Evolutionary conservation across 2,888 invertebrate genomes (phyloP).

Genomic region (Boloria selene): DNA sequence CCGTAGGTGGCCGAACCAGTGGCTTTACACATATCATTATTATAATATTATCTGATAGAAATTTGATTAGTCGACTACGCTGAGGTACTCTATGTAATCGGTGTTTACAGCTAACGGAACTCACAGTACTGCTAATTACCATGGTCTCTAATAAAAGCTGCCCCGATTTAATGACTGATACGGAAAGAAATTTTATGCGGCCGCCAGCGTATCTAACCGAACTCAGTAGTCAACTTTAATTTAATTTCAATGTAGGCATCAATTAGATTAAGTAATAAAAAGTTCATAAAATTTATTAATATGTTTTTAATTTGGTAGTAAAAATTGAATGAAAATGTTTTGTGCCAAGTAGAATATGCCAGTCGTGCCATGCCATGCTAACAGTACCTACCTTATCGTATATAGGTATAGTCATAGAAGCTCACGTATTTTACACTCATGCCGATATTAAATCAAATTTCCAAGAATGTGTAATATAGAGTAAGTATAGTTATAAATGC

Average conservation of each 20-base stretch:
- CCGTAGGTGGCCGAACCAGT: constrained; percentile 21
- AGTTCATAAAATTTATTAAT: constrained; percentile 15
- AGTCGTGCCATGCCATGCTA: too few species aligned
- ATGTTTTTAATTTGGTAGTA: constrained; percentile 10
- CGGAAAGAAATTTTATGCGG: constrained; percentile 22
- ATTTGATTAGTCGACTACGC: constrained; percentile 17
- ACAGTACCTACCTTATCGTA: too few species aligned
- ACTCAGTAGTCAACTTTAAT: constrained; percentile 24
- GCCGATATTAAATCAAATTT: too few species aligned
- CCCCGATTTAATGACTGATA: constrained; percentile 34
- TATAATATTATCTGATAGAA: constrained; percentile 20
- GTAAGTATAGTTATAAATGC: too few species aligned
- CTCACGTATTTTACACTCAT: too few species aligned
- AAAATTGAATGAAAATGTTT: constrained; percentile 8
- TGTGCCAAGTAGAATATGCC: background rate
- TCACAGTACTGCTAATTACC: constrained; percentile 29
- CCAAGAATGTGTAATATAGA: too few species aligned
- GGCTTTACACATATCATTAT: constrained; percentile 25
- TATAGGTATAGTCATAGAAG: too few species aligned
- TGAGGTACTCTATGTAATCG: constrained; percentile 18
- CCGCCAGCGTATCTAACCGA: constrained; percentile 19
- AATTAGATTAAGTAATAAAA: constrained; percentile 24
- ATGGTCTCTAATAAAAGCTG: constrained; percentile 25
- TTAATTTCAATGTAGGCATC: constrained; percentile 24
- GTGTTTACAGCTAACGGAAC: constrained; percentile 29